Base-by-base conservation (phyloP, 2,113 vertebrate species). In the Macaca mulatta region DNA sequence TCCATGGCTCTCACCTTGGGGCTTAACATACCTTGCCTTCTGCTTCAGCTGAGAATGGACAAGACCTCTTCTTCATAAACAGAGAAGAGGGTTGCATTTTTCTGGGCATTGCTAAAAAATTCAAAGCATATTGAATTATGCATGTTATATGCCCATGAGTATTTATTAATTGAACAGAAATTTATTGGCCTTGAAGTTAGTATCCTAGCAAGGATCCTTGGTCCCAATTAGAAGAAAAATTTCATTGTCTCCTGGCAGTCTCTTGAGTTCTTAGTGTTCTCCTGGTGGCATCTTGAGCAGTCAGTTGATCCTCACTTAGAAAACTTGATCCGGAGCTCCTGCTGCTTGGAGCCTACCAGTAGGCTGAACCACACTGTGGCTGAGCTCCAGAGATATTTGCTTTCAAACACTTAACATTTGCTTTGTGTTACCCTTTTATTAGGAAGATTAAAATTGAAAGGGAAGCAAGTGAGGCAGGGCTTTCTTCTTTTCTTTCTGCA, bases 361-460 rank as follows among this genome's bases (percentile, higher is more conserved):
- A 79, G 30, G 83, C 78, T 89, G 50, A 50, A 52, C 57, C n/a
- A 43, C 40, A 59, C 69, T 5, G n/a, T 14, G n/a, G 90, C 85
- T 93, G 86, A 61, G 52, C 61, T 86, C 64, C 78, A 83, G 45
- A 91, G 97, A 93, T 94, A 98, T 97, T 98, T 98, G 87, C 93
- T 97, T 98, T 97, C 95, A 97, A 89, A 90, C 89, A 95, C 82
- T 96, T 98, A 98, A 97, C 75, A 98, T 98, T 98, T 98, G 90
- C 93, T 91, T 97, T 98, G 92, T 96, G 97, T 98, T 98, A 90
- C 52, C 74, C 91, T 94, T 98, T 92, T 93, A 98, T 97, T 97
- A 90, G 87, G 96, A 98, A 97, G 93, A 97, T 98, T 97, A 96
- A 97, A 97, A 97, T 6, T 35, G 86, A 97, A 97, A 97, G 48